A percentile compares a stretch with the other conserved stretches of the same genome.
phyloP scores from a whole-genome alignment of 2,113 vertebrate species.

The Antechinus stuartii region DNA sequence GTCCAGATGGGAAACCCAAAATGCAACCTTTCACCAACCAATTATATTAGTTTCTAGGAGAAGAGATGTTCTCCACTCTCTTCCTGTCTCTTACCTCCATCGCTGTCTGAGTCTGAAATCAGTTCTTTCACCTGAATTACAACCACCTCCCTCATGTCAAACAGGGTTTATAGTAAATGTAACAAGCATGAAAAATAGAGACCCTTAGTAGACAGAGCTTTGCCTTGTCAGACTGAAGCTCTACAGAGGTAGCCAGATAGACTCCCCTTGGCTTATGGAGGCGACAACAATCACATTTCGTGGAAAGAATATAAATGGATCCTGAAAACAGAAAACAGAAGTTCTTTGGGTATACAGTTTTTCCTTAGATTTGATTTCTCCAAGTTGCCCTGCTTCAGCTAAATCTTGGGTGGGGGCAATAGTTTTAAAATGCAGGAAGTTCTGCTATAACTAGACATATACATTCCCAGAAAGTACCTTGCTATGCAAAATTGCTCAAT shows the following conservation, averaged over 20 bases:
- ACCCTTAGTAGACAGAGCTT: background rate
- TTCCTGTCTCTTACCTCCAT: background rate
- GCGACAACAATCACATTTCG: background rate
- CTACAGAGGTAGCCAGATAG: background rate
- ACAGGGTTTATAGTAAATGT: no score
- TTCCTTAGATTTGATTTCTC: background rate
- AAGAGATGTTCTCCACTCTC: background rate
- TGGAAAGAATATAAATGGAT: background rate
- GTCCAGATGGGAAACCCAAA: background rate
- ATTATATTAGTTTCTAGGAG: background rate
- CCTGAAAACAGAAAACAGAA: background rate
- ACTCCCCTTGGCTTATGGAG: background rate
- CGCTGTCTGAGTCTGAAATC: background rate
- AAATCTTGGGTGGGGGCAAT: background rate
- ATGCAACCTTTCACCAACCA: background rate
- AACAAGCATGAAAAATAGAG: background rate
- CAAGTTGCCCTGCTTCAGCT: background rate
- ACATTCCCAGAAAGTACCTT: background rate
- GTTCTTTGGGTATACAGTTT: background rate
- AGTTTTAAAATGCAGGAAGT: background rate
- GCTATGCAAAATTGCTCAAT: background rate
- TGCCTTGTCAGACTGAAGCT: rapidly evolving
- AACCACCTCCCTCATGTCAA: background rate
- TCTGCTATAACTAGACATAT: background rate
- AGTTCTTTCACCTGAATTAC: background rate